Percentiles rank a stretch among this genome's conserved stretches.
phyloP scores from a whole-genome alignment of 2,113 vertebrate genomes.

The Saguinus imperator region DNA sequence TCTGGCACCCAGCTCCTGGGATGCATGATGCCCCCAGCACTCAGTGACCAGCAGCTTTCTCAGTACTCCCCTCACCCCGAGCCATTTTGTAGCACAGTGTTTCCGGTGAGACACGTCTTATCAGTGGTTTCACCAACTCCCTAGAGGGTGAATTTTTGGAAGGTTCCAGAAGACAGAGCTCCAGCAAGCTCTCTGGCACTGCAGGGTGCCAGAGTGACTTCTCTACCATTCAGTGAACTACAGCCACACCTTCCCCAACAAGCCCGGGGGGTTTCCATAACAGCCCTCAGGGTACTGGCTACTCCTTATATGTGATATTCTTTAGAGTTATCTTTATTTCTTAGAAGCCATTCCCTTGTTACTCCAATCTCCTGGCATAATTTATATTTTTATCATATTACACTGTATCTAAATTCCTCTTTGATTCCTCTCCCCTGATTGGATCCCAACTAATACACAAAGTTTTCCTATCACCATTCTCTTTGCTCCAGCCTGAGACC shows the following conservation, averaged over 20 bases:
- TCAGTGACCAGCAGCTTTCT: neutral
- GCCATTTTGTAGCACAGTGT: neutral
- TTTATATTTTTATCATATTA: neutral
- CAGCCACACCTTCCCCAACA: neutral
- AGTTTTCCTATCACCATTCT: neutral
- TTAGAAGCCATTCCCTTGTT: neutral
- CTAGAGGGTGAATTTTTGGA: neutral
- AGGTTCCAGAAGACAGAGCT: neutral
- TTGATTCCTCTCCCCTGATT: neutral
- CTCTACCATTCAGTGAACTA: neutral
- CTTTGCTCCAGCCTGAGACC: neutral
- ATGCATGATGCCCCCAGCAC: accelerated
- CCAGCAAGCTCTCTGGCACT: neutral
- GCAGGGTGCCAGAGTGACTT: neutral
- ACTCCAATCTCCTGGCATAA: neutral
- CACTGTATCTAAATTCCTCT: neutral
- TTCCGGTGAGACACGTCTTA: neutral
- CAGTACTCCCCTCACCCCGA: accelerated
- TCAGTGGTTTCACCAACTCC: neutral
- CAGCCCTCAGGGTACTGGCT: neutral
- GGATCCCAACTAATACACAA: neutral
- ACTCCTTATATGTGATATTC: neutral
- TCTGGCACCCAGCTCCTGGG: neutral
- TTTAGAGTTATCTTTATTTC: neutral
- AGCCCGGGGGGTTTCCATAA: neutral